Evolutionary conservation across 2,888 invertebrate genomes (phyloP), one percentile per base, ranked within the genome.

Genomic region (Cistogaster globosa): DNA sequence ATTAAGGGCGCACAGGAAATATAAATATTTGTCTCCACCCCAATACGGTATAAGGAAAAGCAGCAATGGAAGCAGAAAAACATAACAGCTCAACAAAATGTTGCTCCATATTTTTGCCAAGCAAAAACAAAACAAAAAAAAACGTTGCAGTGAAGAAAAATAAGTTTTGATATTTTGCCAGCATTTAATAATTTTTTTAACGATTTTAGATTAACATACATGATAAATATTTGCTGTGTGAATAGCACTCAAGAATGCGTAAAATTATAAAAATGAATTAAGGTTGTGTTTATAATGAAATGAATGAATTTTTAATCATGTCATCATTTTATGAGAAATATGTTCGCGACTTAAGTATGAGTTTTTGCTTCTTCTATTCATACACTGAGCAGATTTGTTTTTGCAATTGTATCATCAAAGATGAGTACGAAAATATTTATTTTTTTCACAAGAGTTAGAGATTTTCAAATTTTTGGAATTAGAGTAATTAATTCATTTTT

Each of bases 1-100:
- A 80, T 84, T 80, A 76, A 51, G 72, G 65, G 55, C 71, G 76
- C 80, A 84, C 76, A 71, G 79, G 76, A 80, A 80, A 80, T 65
- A 80, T 76, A 76, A 75, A 80, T 76, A 76, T 80, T 67, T 80
- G 51, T 55, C 53, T 72, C 69, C 69, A 51, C 57, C 26, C 57
- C 48, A 9, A 53, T 18, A 11, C 45, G n/a, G 36, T 32, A 69
- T 36, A 1, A 51, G 38, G 14, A 51, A 72, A 36, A 72, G 4
- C 38, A 3, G 4, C 48, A 58, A 7, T 16, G 14, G 16, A 53
- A 53, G 18, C 7, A 38, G 4, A 22, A 20, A 20, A 67, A 55
- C n/a, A 83, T 51, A 42, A 20, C 14, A 53, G 45, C 18, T n/a
- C 12, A 20, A 53, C 38, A 53, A 63, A 74, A 63, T 81, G 26